Evolutionary conservation across 2,888 invertebrate genomes (phyloP).

Genomic region (Congeria kusceri): DNA sequence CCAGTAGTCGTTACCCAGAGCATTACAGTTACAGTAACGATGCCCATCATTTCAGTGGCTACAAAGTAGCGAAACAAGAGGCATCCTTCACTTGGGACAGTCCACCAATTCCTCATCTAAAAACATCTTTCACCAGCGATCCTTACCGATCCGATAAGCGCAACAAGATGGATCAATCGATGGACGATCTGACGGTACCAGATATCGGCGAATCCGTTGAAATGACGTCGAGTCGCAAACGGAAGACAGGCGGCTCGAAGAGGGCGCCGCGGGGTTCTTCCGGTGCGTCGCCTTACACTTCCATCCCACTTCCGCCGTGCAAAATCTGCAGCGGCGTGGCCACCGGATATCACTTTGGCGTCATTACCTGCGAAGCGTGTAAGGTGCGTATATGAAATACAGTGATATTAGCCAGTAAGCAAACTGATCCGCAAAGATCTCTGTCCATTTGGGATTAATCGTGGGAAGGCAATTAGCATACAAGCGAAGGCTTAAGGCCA

Average conservation of each 20-base stretch:
- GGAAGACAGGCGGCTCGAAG: constrained; percentile 9
- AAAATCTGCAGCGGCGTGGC: constrained; percentile 71
- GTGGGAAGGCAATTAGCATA: too few relatives aligned
- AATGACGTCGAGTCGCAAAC: constrained; percentile 19
- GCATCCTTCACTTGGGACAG: background rate
- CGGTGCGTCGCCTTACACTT: constrained; percentile 43
- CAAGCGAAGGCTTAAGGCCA: too few relatives aligned
- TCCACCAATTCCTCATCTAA: background rate
- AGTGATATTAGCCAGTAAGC: too few relatives aligned
- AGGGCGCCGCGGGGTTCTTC: background rate
- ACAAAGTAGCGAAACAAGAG: too few relatives aligned
- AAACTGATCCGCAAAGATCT: too few relatives aligned
- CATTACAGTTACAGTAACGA: too few relatives aligned
- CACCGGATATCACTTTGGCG: constrained; percentile 75
- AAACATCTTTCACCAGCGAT: background rate
- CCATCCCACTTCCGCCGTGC: constrained; percentile 74
- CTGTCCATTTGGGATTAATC: too few relatives aligned
- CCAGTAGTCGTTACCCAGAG: too few relatives aligned
- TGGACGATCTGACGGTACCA: background rate
- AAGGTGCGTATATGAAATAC: constrained; percentile 61
- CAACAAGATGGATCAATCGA: background rate
- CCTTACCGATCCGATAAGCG: background rate
- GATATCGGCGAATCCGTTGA: background rate
- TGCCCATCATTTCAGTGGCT: too few relatives aligned
- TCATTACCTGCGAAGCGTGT: constrained; percentile 76